A percentile compares a stretch with the other conserved stretches of the same genome.
These are phyloP conservation scores for Augochlorella aurata DNA, from an alignment of 2,888 invertebrate species.

Conservation along the genomic window DNA sequence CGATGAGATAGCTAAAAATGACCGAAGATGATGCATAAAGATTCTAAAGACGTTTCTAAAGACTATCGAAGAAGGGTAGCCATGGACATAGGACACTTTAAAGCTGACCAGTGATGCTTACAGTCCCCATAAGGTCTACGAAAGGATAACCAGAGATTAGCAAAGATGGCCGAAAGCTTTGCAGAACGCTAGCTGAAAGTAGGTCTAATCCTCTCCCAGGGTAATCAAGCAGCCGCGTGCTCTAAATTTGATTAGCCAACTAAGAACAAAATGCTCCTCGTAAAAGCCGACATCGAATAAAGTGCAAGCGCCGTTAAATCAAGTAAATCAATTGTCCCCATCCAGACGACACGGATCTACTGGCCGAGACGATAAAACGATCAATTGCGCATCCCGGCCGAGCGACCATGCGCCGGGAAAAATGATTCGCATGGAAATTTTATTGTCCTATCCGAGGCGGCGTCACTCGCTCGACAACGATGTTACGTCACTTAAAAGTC, in stretches of 20 bases:
- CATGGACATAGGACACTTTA: too few species aligned
- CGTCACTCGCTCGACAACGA: neutral
- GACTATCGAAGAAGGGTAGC: too few species aligned
- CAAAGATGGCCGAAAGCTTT: neutral
- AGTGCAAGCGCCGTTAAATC: neutral
- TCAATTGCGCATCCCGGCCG: constrained; percentile 14
- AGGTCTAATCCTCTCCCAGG: neutral
- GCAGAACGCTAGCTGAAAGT: neutral
- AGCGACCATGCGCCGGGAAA: neutral
- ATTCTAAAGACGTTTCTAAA: too few species aligned
- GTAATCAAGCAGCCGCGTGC: neutral
- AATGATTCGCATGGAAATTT: constrained; percentile 32
- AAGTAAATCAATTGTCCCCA: constrained; percentile 16
- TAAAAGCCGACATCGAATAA: neutral
- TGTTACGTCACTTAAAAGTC: constrained; percentile 36
- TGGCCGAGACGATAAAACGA: constrained; percentile 17
- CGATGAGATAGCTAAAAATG: neutral
- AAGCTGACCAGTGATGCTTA: too few species aligned
- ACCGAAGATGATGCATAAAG: neutral
- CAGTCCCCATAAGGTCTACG: too few species aligned
- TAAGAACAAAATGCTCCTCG: neutral
- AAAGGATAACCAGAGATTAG: neutral
- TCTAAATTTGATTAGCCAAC: neutral
- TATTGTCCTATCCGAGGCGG: constrained; percentile 20
- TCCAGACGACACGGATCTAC: neutral